Evolutionary conservation across 2,888 invertebrate species (phyloP), one percentile per base, ranked within the genome.

Genomic region (Spodoptera exigua): DNA sequence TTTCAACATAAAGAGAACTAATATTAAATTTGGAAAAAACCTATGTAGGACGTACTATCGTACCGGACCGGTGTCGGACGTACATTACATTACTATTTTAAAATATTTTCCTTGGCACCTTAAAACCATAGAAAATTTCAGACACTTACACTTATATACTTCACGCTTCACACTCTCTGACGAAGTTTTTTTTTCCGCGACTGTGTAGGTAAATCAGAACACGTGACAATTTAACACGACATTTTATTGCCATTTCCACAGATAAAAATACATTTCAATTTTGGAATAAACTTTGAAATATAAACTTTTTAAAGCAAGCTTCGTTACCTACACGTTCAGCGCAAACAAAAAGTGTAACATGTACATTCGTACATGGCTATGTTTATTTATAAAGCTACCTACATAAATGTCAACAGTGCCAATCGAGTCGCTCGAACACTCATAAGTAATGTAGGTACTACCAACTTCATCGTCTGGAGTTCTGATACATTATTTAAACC

Each of bases 401-500:
- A 37, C 48, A 59, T 35, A 63, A 32, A 44, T 59, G 67, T 67
- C 62, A 45, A 48, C 43, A 39, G n/a, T n/a, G 7, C 17, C 46
- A 43, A 47, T 44, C 59, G 35, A 16, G 43, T 44, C n/a, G 14
- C 35, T 45, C 11, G 18, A 67, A 16, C 13, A 34, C 47, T 67
- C 68, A 63, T 63, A 35, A 48, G 39, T 67, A 67, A 63, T 63
- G 35, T 17, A 63, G 45, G 40, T 32, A 34, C 40, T 32, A 68
- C 39, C 16, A 39, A 68, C 49, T 67, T 60, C 61, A 44, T 49
- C 63, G 36, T 34, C 61, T n/a, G n/a, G n/a, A n/a, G n/a, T n/a
- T n/a, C 61, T 60, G 21, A 67, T 63, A 34, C 40, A 63, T 49
- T 63, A 67, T 68, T 67, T 18, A 63, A 67, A 17, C 27, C 32